phyloP scores from a whole-genome alignment of 23 tunicate species.

The Oikopleura dioica region DNA sequence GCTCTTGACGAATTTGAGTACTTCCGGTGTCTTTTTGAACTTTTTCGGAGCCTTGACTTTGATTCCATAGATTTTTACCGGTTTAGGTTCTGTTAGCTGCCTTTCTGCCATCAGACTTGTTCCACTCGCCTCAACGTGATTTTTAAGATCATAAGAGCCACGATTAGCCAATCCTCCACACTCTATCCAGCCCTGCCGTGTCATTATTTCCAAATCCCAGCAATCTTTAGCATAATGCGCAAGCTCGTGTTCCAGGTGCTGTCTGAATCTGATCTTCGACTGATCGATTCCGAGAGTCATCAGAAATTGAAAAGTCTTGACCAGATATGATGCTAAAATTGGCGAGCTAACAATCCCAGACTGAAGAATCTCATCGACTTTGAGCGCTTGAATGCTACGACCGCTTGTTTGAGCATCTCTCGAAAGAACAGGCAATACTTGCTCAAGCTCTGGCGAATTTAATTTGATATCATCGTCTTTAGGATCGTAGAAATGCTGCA shows the following conservation, averaged over 20 bases:
- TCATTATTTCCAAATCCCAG: background rate
- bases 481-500: background rate
- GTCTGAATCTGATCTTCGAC: background rate
- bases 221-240: background rate
- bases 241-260: background rate
- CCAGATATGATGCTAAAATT: background rate
- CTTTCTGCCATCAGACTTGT: background rate
- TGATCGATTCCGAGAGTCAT: background rate
- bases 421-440: background rate
- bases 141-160: background rate
- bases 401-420: background rate
- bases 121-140: background rate
- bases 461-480: background rate
- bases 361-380: background rate
- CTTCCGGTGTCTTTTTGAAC: too few relatives aligned
- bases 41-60: too few relatives aligned
- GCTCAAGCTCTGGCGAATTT: background rate
- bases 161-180: background rate
- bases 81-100: background rate
- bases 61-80: too few relatives aligned
- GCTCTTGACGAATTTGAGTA: too few relatives aligned
- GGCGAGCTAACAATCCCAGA: background rate
- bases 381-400: background rate
- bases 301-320: background rate
- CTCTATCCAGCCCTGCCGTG: background rate